Conservation (phyloP, 2,888 invertebrate genomes). For the Rugalucina vietnamica region DNA sequence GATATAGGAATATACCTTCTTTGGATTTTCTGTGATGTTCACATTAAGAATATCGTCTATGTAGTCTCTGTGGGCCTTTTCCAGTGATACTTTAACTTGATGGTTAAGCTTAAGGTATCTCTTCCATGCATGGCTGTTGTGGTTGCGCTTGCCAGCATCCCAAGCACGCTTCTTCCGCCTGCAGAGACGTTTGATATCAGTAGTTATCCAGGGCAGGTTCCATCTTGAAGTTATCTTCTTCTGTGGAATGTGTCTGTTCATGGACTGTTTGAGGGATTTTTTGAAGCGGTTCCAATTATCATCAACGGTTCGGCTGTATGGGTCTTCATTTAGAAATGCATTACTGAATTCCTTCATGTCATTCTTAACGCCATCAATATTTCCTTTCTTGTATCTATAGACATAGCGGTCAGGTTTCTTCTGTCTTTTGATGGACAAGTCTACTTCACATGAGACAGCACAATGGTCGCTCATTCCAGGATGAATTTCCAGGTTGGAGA, state of each 20-base stretch:
- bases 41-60: conserved; percentile 26
- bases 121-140: conserved; percentile 35
- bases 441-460: neutral
- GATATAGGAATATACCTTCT: neutral
- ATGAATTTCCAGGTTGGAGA: too few species aligned
- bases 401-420: neutral
- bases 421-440: neutral
- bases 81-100: conserved; percentile 26
- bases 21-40: neutral
- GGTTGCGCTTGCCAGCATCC: conserved; percentile 18
- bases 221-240: conserved; percentile 42
- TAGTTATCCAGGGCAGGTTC: conserved; percentile 29
- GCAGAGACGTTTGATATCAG: conserved; percentile 35
- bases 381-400: neutral
- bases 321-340: neutral
- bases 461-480: too few species aligned
- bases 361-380: neutral
- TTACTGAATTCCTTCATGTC: neutral
- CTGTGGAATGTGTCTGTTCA: conserved; percentile 41
- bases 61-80: conserved; percentile 27
- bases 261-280: conserved; percentile 11
- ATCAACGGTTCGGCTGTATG: conserved; percentile 1
- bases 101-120: conserved; percentile 25
- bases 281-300: conserved; percentile 40
- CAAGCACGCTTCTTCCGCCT: conserved; percentile 34